A percentile compares a stretch with the other conserved stretches of the same genome.
phyloP scores from a whole-genome alignment of 2,797 vertebrate genomes.

The Microctenopoma stevenorrisi region DNA sequence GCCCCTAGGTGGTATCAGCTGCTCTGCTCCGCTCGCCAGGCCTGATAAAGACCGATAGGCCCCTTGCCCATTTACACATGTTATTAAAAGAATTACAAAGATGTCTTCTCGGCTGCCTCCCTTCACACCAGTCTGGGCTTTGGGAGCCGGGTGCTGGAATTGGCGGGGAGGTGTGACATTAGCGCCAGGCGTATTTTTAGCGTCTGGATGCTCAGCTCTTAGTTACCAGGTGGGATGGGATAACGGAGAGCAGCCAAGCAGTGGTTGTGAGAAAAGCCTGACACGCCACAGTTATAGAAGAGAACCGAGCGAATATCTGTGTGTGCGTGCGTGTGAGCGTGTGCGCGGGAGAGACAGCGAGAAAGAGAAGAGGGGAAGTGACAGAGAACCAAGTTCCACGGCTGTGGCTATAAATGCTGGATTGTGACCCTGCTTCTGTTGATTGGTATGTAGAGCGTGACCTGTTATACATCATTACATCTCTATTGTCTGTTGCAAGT shows the following conservation, averaged over 20 bases:
- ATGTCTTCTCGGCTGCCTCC: constrained; percentile 69
- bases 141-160: constrained; percentile 72
- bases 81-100: constrained; percentile 85
- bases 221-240: constrained; percentile 68
- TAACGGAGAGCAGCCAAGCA: constrained; percentile 46
- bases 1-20: constrained; percentile 83
- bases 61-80: constrained; percentile 81
- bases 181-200: constrained; percentile 84
- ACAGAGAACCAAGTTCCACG: constrained; percentile 19
- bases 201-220: constrained; percentile 51
- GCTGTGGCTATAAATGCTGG: constrained; percentile 41
- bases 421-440: constrained; percentile 43
- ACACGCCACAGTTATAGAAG: constrained; percentile 40
- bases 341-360: neutral
- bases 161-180: constrained; percentile 73
- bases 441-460: constrained; percentile 68
- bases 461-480: constrained; percentile 70
- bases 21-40: constrained; percentile 71
- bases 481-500: constrained; percentile 65
- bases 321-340: neutral
- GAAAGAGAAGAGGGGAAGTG: constrained; percentile 3
- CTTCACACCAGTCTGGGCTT: constrained; percentile 70
- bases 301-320: constrained; percentile 24
- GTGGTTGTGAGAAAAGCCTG: constrained; percentile 54
- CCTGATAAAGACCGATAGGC: constrained; percentile 82